Conservation (phyloP, 2,888 invertebrate species). For the Cryptocephalus moraei region DNA sequence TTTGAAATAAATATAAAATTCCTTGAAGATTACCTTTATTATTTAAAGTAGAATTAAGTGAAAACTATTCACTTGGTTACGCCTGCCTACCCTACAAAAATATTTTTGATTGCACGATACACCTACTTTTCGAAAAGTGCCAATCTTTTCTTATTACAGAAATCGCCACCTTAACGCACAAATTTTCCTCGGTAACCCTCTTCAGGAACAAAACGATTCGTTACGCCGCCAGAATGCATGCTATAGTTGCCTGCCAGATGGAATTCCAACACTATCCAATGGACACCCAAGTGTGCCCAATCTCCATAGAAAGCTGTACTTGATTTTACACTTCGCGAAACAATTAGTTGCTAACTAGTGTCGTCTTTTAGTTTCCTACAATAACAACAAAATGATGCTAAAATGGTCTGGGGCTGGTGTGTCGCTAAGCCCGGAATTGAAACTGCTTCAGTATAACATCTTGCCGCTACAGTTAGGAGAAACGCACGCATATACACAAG, state of each 20-base stretch:
- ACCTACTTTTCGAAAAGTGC: not conserved
- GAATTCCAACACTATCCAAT: conserved; percentile 78
- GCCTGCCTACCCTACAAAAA: too few relatives aligned
- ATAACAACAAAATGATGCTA: conserved; percentile 63
- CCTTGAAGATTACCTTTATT: not conserved
- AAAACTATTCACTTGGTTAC: too few relatives aligned
- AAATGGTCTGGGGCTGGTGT: conserved; percentile 68
- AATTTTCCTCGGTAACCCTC: conserved; percentile 70
- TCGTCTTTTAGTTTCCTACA: conserved; percentile 65
- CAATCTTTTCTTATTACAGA: conserved; percentile 42
- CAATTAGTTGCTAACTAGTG: conserved; percentile 1
- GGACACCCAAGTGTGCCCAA: conserved; percentile 77
- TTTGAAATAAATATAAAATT: too few relatives aligned
- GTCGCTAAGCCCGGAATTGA: conserved; percentile 68
- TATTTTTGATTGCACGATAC: too few relatives aligned
- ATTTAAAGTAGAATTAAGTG: not conserved
- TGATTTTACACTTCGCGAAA: conserved; percentile 17
- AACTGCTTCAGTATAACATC: conserved; percentile 69
- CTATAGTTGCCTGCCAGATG: conserved; percentile 80
- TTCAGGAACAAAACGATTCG: conserved; percentile 71
- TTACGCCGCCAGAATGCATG: conserved; percentile 74
- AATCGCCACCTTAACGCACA: conserved; percentile 69
- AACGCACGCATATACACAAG: conserved; percentile 62
- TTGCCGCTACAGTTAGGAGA: conserved; percentile 62
- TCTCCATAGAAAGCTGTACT: conserved; percentile 80